These are phyloP conservation scores for Balanococcus diminutus DNA, from an alignment of 2,888 invertebrate genomes.

Conservation along the genomic window DNA sequence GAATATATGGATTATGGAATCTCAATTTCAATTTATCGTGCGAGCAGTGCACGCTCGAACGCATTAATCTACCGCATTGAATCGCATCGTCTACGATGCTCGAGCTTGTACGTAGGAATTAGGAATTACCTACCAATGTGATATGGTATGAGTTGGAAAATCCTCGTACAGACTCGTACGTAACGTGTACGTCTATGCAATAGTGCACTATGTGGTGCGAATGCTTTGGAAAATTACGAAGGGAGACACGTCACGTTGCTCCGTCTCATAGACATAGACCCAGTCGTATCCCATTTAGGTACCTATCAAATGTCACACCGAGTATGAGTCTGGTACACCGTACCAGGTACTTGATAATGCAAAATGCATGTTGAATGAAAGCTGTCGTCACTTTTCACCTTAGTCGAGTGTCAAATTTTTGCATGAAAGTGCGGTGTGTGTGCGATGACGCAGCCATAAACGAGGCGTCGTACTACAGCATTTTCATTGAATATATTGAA, in stretches of 20 bases:
- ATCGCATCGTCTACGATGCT: too few relatives aligned
- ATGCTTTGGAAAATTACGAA: background rate
- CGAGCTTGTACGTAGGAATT: too few relatives aligned
- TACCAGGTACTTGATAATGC: constrained; percentile 39
- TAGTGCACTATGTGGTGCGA: too few relatives aligned
- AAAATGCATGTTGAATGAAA: constrained; percentile 50
- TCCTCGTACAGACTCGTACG: too few relatives aligned
- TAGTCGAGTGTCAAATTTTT: constrained; percentile 18
- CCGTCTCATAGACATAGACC: background rate
- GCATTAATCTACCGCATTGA: too few relatives aligned
- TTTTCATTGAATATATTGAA: constrained; percentile 1
- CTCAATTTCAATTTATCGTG: too few relatives aligned
- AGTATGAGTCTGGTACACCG: background rate
- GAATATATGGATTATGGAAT: too few relatives aligned
- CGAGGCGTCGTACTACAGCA: background rate
- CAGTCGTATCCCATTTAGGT: background rate
- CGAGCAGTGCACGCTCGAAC: too few relatives aligned
- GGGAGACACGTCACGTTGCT: background rate
- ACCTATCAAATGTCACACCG: background rate
- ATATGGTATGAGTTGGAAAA: too few relatives aligned
- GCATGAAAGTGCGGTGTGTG: background rate
- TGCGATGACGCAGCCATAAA: background rate
- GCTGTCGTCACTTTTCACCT: constrained; percentile 47
- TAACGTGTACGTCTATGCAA: too few relatives aligned
- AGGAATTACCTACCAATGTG: too few relatives aligned